These are phyloP conservation scores for Tribolium madens DNA, from an alignment of 1,140 invertebrate genomes.

Conservation along the genomic window DNA sequence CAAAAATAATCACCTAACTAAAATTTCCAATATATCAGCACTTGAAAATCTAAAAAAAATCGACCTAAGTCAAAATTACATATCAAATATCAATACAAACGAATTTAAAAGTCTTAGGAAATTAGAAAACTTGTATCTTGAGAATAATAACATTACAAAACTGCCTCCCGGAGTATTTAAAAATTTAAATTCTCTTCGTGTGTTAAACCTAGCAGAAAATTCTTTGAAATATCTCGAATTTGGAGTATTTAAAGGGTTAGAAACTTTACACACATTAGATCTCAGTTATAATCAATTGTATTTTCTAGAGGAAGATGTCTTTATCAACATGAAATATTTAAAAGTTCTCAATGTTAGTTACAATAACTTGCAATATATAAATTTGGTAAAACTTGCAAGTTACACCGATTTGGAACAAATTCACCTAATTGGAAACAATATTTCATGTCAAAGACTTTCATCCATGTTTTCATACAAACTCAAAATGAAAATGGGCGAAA, in stretches of 20 bases:
- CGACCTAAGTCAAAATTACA: slow-evolving; percentile 1
- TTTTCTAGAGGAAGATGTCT: not conserved
- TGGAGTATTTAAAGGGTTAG: slow-evolving; percentile 16
- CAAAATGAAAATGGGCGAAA: not conserved
- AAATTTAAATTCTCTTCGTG: not conserved
- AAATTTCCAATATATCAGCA: not conserved
- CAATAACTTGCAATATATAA: slow-evolving; percentile 27
- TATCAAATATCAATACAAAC: not conserved
- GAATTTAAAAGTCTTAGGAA: not conserved
- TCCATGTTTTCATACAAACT: slow-evolving; percentile 5
- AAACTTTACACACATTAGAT: slow-evolving; percentile 15
- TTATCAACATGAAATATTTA: slow-evolving; percentile 15
- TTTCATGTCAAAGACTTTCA: slow-evolving; percentile 7
- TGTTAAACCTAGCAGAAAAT: slow-evolving; percentile 19
- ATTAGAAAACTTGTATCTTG: not conserved
- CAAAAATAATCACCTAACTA: slow-evolving; percentile 7
- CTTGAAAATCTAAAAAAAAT: slow-evolving; percentile 9
- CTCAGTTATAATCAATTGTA: slow-evolving; percentile 5
- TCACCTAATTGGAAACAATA: slow-evolving; percentile 10
- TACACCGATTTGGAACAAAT: not conserved
- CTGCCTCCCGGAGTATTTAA: slow-evolving; percentile 12
- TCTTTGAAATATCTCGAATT: not conserved
- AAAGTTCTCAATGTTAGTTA: slow-evolving; percentile 22
- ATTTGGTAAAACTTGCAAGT: not conserved
- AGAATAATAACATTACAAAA: slow-evolving; percentile 9